Evolutionary conservation across 1,140 invertebrate species (phyloP).

Genomic region (Musca vetustissima): DNA sequence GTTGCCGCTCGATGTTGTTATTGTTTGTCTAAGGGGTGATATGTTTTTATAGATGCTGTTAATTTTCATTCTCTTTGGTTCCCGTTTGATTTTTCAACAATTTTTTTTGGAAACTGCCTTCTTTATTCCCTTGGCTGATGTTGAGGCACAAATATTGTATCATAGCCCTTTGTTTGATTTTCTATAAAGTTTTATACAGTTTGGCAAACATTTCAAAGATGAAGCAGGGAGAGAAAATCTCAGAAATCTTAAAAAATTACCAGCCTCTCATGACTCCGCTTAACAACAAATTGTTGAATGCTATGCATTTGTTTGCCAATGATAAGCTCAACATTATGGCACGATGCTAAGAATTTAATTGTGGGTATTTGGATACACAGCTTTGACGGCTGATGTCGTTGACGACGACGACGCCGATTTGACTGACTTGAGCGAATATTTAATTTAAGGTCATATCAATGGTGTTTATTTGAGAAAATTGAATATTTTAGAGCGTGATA

Average conservation of each 20-base stretch:
- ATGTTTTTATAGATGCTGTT: constrained; percentile 20
- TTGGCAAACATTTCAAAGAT: too few species aligned
- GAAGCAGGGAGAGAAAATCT: too few species aligned
- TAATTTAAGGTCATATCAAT: constrained; percentile 9
- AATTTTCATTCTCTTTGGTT: neutral
- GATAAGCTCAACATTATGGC: constrained; percentile 16
- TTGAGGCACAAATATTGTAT: neutral
- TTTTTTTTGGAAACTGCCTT: too few species aligned
- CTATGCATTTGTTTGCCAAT: neutral
- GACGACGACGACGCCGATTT: too few species aligned
- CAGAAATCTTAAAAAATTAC: too few species aligned
- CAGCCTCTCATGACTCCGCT: too few species aligned
- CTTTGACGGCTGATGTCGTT: too few species aligned
- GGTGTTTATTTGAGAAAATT: constrained; percentile 11
- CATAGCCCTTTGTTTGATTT: constrained; percentile 21
- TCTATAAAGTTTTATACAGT: neutral
- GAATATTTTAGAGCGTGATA: constrained; percentile 11
- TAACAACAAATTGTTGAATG: neutral
- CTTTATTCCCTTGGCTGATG: neutral
- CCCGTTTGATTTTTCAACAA: neutral
- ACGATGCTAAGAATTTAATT: constrained; percentile 8
- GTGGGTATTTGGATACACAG: neutral
- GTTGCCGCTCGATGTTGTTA: neutral
- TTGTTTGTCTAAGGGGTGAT: constrained; percentile 12
- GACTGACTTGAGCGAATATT: neutral